Evolutionary conservation across 1,140 invertebrate genomes (phyloP).

Genomic region (Artemia franciscana): DNA sequence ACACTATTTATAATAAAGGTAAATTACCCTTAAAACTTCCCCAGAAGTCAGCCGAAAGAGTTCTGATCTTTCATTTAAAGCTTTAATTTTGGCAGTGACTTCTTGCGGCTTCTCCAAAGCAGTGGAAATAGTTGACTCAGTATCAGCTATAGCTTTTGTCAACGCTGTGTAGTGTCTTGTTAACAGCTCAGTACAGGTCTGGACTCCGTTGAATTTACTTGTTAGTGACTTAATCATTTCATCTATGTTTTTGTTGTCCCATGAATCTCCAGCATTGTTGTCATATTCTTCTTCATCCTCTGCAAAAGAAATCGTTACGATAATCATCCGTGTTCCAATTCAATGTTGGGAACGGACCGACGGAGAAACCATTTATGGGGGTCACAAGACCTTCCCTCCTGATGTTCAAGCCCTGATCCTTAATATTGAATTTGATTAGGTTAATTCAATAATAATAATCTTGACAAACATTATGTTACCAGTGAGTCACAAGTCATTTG

Average conservation of each 20-base stretch:
- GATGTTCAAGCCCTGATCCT: too few species aligned
- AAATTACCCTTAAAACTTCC: conserved; percentile 92
- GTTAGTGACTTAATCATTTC: conserved; percentile 33
- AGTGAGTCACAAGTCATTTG: too few species aligned
- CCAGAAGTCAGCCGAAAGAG: conserved; percentile 79
- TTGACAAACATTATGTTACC: too few species aligned
- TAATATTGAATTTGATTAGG: too few species aligned
- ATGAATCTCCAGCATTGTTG: conserved; percentile 18
- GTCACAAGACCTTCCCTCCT: too few species aligned
- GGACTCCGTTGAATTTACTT: conserved; percentile 54
- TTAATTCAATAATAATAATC: too few species aligned
- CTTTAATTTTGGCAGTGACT: conserved; percentile 32
- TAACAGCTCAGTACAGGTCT: conserved; percentile 72
- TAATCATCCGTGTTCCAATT: too few species aligned
- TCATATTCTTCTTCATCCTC: conserved; percentile 57
- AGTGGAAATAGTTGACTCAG: conserved; percentile 28
- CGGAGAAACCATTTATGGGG: too few species aligned
- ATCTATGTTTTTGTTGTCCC: conserved; percentile 29
- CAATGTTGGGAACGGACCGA: too few species aligned
- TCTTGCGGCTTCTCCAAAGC: conserved; percentile 19
- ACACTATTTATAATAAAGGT: too few species aligned
- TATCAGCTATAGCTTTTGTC: conserved; percentile 40
- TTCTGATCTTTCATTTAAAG: conserved; percentile 68
- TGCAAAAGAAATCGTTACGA: conserved; percentile 17
- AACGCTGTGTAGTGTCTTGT: conserved; percentile 59